Evolutionary conservation across 2,797 vertebrate genomes (phyloP).

Genomic region (Yasuhikotakia modesta): DNA sequence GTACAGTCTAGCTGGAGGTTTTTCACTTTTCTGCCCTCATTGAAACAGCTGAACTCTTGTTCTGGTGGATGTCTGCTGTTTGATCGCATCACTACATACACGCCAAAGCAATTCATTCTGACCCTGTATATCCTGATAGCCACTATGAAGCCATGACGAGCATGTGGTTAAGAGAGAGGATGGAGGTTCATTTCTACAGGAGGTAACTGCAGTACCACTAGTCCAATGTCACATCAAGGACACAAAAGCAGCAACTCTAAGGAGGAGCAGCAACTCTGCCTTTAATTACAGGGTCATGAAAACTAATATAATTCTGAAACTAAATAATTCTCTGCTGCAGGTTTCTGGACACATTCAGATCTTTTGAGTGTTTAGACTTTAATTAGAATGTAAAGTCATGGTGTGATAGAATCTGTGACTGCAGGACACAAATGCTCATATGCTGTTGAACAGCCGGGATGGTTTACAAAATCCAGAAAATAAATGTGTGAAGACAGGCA

Average conservation of each 20-base stretch:
- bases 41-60: neutral
- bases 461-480: no score
- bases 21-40: neutral
- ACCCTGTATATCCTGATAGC: neutral
- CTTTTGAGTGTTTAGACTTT: no score
- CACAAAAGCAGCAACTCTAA: neutral
- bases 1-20: neutral
- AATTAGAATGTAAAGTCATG: no score
- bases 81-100: constrained; percentile 9
- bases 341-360: no score
- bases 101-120: constrained; percentile 7
- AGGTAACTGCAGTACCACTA: constrained; percentile 2
- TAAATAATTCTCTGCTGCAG: neutral
- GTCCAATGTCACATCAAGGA: neutral
- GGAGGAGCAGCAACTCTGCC: neutral
- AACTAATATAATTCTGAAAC: no score
- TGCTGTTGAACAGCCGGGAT: no score
- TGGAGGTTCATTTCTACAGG: neutral
- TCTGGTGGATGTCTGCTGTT: neutral
- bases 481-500: no score
- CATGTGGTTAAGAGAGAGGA: neutral
- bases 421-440: no score
- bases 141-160: neutral
- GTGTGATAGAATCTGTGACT: no score
- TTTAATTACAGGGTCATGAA: constrained; percentile 3